Base-by-base conservation (phyloP, 2,888 invertebrate genomes). In the Netelia inedita region DNA sequence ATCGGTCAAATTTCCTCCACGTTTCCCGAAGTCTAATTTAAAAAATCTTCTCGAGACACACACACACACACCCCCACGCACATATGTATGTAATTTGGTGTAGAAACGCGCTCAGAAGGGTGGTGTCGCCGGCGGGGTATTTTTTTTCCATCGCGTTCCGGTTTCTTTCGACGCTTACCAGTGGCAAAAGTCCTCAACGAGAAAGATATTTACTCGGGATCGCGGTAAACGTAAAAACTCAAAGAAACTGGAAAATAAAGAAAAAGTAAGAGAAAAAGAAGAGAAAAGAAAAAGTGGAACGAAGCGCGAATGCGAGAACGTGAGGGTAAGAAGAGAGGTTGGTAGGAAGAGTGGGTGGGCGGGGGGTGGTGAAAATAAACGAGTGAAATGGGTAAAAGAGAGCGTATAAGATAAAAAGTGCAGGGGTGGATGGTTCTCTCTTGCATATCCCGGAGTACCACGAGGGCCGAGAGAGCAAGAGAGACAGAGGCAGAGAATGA, bases 161-260 rank as follows among this genome's bases (percentile, higher is more conserved):
- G 46, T 14, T 14, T 55, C 19, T 46, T 28, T 57, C 28, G 21
- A 21, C 5, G 55, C 28, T 55, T 23, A 14, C 11, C 46, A n/a
- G 55, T 19, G 66, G n/a, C n/a, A 53, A 65, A 63, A 69, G 35
- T 66, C 53, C 41, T 50, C 68, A 79, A 73, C 74, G 85, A 65
- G 57, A 71, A 66, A 41, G 65, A 82, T 85, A 82, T 82, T 79
- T 82, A 81, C 78, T 71, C 28, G 74, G 74, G 65, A 65, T 71
- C 53, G 57, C 53, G 80, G 79, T 59, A 69, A 83, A 72, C 59
- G 53, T 59, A 74, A 85, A 75, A 83, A 72, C 65, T 75, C 66
- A 76, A 79, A 75, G 79, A 66, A 78, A 69, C 8, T 28, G 69
- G 61, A 80, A 71, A 69, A 23, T 72, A 23, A 65, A 19, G 5